Conservation (phyloP, 2,113 vertebrate species). For the Azemiops feae region DNA sequence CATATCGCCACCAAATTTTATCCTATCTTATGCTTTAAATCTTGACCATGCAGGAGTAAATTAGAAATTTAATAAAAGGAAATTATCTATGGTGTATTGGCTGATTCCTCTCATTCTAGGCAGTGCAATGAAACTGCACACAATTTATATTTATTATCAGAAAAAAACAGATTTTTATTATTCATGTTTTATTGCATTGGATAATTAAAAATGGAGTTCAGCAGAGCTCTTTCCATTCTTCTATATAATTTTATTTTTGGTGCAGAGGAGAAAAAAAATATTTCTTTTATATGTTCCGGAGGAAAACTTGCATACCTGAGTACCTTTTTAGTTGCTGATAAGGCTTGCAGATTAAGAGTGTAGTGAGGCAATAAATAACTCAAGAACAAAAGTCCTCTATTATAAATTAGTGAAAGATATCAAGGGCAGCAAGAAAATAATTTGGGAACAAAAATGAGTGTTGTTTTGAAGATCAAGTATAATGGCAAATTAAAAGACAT, state of each 20-base stretch:
- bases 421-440: background rate
- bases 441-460: background rate
- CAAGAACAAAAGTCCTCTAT: background rate
- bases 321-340: background rate
- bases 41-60: background rate
- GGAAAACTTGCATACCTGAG: background rate
- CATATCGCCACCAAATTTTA: background rate
- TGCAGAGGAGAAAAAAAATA: background rate
- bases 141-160: background rate
- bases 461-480: background rate
- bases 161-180: background rate
- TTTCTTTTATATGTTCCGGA: background rate
- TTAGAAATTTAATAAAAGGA: background rate
- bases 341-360: background rate
- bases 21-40: background rate
- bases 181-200: background rate
- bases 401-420: background rate
- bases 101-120: background rate
- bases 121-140: background rate
- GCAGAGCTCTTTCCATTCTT: background rate
- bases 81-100: background rate
- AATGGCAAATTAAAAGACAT: background rate
- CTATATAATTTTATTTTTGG: background rate
- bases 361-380: slow-evolving; percentile 11
- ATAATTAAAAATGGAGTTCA: background rate